A percentile compares a stretch with the other conserved stretches of the same genome.
phyloP scores from a whole-genome alignment of 1,140 invertebrate species.

The Trichonephila inaurata region DNA sequence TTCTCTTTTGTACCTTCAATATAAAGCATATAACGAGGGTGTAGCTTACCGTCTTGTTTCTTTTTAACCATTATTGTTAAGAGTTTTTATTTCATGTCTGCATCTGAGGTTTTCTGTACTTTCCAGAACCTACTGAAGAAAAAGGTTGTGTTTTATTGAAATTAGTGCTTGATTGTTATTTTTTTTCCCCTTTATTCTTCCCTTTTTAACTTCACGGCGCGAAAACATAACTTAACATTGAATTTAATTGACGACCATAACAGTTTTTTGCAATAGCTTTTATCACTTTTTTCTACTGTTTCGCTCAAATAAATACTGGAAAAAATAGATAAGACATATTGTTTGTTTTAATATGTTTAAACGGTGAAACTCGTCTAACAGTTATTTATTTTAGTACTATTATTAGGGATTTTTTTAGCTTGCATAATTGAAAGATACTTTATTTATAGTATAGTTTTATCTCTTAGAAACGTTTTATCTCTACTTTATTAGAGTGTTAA shows the following conservation, averaged over 20 bases:
- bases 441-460: background rate
- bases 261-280: background rate
- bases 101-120: background rate
- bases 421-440: background rate
- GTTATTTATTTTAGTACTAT: background rate
- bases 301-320: background rate
- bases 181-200: background rate
- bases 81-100: background rate
- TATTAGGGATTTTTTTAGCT: background rate
- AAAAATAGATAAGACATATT: background rate
- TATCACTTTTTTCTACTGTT: background rate
- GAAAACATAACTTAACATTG: slow-evolving; percentile 40
- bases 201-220: background rate
- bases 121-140: background rate
- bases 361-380: background rate
- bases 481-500: background rate
- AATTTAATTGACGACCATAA: slow-evolving; percentile 26
- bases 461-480: background rate
- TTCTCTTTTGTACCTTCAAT: background rate
- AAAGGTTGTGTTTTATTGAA: background rate
- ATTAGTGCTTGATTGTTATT: background rate
- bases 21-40: slow-evolving; percentile 38
- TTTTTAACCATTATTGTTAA: background rate
- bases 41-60: slow-evolving; percentile 12
- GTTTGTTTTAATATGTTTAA: background rate